Conservation (phyloP, 2,888 invertebrate species). For the Catocala fraxini region DNA sequence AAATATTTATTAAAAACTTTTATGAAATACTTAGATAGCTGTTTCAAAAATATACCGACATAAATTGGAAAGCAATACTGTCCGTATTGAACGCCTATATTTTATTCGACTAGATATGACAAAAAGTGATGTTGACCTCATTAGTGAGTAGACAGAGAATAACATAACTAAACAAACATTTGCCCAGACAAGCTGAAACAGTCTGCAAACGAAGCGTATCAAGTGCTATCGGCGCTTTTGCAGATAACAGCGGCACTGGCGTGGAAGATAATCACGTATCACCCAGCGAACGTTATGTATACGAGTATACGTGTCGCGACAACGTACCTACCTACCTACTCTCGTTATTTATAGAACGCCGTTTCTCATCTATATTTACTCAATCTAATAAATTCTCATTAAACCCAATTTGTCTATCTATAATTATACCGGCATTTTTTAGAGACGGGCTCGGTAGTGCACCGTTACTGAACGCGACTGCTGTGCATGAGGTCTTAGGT, state of each 20-base stretch:
- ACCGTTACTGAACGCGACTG: no score
- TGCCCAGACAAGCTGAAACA: conserved; percentile 74
- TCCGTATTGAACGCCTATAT: no score
- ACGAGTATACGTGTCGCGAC: conserved; percentile 5
- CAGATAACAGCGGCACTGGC: conserved; percentile 60
- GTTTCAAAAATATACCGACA: no score
- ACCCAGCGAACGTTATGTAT: conserved; percentile 19
- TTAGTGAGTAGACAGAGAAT: conserved; percentile 65
- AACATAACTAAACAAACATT: conserved; percentile 74
- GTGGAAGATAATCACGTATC: conserved; percentile 47
- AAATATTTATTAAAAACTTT: no score
- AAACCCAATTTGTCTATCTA: not conserved
- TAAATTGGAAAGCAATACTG: no score
- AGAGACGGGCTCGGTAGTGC: no score
- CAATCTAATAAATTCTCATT: conserved; percentile 1
- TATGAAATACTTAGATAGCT: no score
- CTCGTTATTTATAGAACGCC: conserved; percentile 1
- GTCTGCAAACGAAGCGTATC: conserved; percentile 74
- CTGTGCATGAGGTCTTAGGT: no score
- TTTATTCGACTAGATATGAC: conserved; percentile 46
- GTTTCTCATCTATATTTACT: not conserved
- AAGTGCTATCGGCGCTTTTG: conserved; percentile 62
- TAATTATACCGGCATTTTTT: no score
- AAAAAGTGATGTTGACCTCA: conserved; percentile 64
- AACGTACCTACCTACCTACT: conserved; percentile 20